phyloP scores from a whole-genome alignment of 2,888 invertebrate genomes.

The Cephus nigrinus region DNA sequence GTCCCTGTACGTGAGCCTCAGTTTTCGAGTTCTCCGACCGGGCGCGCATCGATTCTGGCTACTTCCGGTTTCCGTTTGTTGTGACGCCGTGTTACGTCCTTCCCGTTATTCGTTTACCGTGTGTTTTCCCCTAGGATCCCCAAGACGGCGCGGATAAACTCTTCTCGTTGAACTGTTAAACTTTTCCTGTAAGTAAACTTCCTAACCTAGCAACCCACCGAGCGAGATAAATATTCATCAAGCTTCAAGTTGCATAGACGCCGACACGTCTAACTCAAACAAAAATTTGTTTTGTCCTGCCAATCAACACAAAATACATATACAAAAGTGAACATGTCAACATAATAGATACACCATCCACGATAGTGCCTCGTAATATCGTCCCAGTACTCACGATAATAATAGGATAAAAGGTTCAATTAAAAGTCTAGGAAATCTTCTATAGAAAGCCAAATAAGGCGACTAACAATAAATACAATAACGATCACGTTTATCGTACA shows the following conservation, averaged over 20 bases:
- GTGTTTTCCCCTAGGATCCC: background rate
- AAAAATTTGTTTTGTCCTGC: background rate
- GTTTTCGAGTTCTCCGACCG: conserved; percentile 53
- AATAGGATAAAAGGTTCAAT: background rate
- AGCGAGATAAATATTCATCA: background rate
- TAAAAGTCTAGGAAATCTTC: background rate
- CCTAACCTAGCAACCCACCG: background rate
- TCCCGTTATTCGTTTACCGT: background rate
- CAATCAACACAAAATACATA: background rate
- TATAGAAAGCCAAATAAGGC: background rate
- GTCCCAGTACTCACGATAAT: background rate
- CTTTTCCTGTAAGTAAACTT: background rate
- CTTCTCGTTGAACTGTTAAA: background rate
- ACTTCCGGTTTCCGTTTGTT: conserved; percentile 52
- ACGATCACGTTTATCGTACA: background rate
- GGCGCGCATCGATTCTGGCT: conserved; percentile 23
- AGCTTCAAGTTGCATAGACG: background rate
- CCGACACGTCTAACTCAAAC: background rate
- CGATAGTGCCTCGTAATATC: background rate
- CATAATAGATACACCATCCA: background rate
- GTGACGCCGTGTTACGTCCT: conserved; percentile 41
- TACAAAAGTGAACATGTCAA: background rate
- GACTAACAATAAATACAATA: background rate
- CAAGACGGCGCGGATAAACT: background rate
- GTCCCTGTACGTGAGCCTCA: conserved; percentile 44